Conservation (phyloP, 2,888 invertebrate genomes). For the Ceriagrion tenellum region DNA sequence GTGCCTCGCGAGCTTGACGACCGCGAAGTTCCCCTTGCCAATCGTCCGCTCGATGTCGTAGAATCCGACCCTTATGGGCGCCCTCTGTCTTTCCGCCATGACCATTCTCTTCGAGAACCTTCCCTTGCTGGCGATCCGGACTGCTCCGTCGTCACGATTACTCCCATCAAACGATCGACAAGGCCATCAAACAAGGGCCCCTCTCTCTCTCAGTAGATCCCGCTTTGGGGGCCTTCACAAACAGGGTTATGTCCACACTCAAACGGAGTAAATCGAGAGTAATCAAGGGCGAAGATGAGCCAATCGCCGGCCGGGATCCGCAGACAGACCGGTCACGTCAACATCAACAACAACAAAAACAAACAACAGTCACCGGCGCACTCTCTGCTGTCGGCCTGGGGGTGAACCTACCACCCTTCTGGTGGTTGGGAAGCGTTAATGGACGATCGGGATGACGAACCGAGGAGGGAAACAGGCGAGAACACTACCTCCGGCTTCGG, state of each 20-base stretch:
- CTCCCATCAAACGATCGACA: neutral
- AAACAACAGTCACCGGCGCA: neutral
- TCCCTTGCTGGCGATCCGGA: neutral
- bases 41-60: conserved; percentile 99
- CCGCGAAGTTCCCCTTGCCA: conserved; percentile 99
- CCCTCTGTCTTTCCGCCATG: conserved; percentile 82
- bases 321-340: conserved; percentile 38
- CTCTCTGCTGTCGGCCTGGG: neutral
- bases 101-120: conserved; percentile 69
- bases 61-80: conserved; percentile 94
- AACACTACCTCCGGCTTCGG: neutral
- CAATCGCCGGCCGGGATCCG: neutral
- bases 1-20: conserved; percentile 98
- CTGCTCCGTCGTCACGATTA: neutral
- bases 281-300: neutral
- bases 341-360: conserved; percentile 40
- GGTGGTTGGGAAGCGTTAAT: too few species aligned
- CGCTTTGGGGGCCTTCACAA: neutral
- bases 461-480: neutral
- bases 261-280: neutral
- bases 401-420: neutral
- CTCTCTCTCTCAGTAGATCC: neutral
- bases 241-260: neutral
- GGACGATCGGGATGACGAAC: neutral
- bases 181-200: neutral